phyloP scores from a whole-genome alignment of 2,797 vertebrate genomes.

The Karalla daura region DNA sequence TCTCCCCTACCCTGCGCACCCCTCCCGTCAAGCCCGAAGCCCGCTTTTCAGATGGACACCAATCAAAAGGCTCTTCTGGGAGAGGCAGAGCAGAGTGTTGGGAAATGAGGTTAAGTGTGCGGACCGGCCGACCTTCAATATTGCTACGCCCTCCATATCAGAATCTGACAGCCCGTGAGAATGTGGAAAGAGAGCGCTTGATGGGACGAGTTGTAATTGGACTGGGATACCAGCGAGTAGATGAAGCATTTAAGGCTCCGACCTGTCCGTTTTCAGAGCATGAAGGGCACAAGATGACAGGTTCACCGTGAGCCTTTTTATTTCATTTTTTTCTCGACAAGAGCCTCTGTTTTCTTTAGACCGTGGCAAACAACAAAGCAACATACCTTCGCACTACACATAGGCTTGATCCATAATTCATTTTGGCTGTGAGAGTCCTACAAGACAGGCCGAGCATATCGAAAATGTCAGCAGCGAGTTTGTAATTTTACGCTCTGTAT shows the following conservation, averaged over 20 bases:
- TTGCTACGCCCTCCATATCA: slow-evolving; percentile 68
- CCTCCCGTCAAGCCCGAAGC: slow-evolving; percentile 58
- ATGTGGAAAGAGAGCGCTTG: slow-evolving; percentile 64
- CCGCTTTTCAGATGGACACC: slow-evolving; percentile 72
- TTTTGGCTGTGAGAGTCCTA: slow-evolving; percentile 32
- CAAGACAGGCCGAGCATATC: slow-evolving; percentile 28
- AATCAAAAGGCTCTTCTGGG: slow-evolving; percentile 75
- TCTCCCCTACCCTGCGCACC: slow-evolving; percentile 28
- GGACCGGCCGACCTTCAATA: slow-evolving; percentile 78
- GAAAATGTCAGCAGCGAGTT: slow-evolving; percentile 53
- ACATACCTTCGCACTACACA: slow-evolving; percentile 12
- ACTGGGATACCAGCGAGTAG: slow-evolving; percentile 72
- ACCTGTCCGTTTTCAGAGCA: slow-evolving; percentile 68
- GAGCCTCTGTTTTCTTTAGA: slow-evolving; percentile 37
- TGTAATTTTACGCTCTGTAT: slow-evolving; percentile 54
- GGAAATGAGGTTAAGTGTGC: slow-evolving; percentile 82
- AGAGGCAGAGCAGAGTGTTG: slow-evolving; percentile 62
- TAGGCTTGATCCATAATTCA: slow-evolving; percentile 19
- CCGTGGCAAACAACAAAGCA: slow-evolving; percentile 36
- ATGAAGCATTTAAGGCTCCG: slow-evolving; percentile 70
- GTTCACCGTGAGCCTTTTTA: slow-evolving; percentile 45
- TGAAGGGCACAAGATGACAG: slow-evolving; percentile 59
- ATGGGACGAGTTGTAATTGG: slow-evolving; percentile 79
- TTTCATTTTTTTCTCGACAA: slow-evolving; percentile 7
- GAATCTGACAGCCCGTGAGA: slow-evolving; percentile 76